A percentile compares a stretch with the other conserved stretches of the same genome.
phyloP scores from a whole-genome alignment of 2,113 vertebrate species.

The Sigmodon hispidus region DNA sequence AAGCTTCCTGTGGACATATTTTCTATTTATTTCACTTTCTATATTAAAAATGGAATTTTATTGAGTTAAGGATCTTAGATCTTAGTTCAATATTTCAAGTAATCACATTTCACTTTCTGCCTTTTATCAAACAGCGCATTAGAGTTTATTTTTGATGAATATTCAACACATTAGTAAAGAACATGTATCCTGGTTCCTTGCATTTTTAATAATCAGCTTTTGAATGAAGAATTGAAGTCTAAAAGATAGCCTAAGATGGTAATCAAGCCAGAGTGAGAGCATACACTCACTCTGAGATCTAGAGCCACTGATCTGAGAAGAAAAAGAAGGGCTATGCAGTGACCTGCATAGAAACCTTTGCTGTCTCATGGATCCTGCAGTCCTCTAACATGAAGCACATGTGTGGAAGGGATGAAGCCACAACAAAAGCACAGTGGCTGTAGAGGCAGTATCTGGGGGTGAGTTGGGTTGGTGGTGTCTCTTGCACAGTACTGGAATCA shows the following conservation, averaged over 20 bases:
- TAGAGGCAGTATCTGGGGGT: conserved; percentile 6
- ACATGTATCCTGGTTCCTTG: background rate
- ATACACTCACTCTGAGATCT: background rate
- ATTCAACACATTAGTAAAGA: background rate
- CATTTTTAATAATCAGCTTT: background rate
- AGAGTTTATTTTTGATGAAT: background rate
- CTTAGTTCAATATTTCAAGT: conserved; percentile 6
- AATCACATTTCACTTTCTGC: conserved; percentile 33
- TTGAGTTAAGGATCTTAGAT: background rate
- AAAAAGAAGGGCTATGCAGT: background rate
- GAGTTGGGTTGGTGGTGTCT: background rate
- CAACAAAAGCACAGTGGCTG: conserved; percentile 25
- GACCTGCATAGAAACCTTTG: background rate
- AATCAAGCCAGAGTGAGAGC: background rate
- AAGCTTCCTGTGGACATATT: background rate
- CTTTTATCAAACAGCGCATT: conserved; percentile 10
- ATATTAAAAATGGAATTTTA: background rate
- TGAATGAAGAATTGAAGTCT: conserved; percentile 19
- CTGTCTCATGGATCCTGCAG: background rate
- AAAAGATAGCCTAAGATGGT: background rate
- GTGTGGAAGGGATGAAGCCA: background rate
- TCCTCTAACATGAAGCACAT: background rate
- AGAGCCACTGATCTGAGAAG: background rate
- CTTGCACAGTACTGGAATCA: conserved; percentile 60
- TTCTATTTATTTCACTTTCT: background rate